Evolutionary conservation across 1,140 invertebrate species (phyloP), one percentile per base, ranked within the genome.

Genomic region (Eciton burchellii): DNA sequence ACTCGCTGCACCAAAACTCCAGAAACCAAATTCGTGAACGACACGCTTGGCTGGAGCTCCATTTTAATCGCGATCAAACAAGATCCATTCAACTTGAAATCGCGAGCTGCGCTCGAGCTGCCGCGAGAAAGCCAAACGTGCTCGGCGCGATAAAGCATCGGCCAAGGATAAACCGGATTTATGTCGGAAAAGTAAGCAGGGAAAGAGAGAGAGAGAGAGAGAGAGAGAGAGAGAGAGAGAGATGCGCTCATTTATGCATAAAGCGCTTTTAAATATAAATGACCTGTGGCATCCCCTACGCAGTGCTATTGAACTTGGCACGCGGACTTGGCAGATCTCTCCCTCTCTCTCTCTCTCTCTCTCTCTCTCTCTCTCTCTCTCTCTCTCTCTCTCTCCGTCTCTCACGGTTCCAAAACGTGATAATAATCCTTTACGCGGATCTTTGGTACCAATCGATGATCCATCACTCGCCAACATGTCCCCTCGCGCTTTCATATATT

Each of bases 371-470:
- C 2, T 12, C 49, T 14, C 68, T 70, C n/a, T 56, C 24, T 79
- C 3, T 12, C 49, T 12, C 68, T 70, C 41, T 70, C 16, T 79
- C 2, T 12, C 49, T 14, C 68, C n/a, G n/a, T n/a, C n/a, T n/a
- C n/a, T n/a, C n/a, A n/a, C n/a, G n/a, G n/a, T n/a, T 70, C n/a
- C 35, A 68, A 70, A 79, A 57, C 68, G 45, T 56, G 35, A 19
- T 21, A 68, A 52, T 35, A 68, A 24, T 16, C 74, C 26, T 43
- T 68, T 54, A 77, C 12, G 6, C 5, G 6, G 41, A 26, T n/a
- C 60, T 56, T 56, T 16, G 49, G 43, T 77, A 5, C 47, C 29
- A 68, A 54, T 68, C 63, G 49, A 56, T 54, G 41, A 43, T 68
- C 41, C 1, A 29, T 29, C 35, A 2, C 43, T 70, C 56, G 24